These are phyloP conservation scores for Venusia cambrica DNA, from an alignment of 2,888 invertebrate genomes.

Conservation along the genomic window DNA sequence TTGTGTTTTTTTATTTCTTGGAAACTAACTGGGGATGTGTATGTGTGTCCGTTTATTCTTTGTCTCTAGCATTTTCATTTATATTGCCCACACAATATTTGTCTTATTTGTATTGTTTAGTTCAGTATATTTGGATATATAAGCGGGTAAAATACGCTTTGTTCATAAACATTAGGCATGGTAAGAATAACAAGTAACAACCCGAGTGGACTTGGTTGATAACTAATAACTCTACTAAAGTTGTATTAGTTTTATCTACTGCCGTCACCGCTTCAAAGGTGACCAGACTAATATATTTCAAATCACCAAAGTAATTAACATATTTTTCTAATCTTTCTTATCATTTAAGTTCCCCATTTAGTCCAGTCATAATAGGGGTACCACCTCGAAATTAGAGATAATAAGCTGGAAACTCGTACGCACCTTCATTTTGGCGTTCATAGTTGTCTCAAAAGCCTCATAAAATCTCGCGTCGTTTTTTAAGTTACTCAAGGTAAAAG, in stretches of 20 bases:
- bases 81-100: slow-evolving; percentile 8
- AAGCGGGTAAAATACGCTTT: slow-evolving; percentile 29
- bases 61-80: slow-evolving; percentile 12
- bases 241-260: slow-evolving; percentile 49
- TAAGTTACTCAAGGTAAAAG: too few species aligned
- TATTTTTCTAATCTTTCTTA: slow-evolving; percentile 22
- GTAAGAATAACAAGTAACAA: slow-evolving; percentile 50
- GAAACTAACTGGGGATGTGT: slow-evolving; percentile 16
- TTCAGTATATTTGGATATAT: slow-evolving; percentile 12
- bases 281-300: slow-evolving; percentile 61
- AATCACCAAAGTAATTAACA: slow-evolving; percentile 14
- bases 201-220: slow-evolving; percentile 71
- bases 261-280: slow-evolving; percentile 73
- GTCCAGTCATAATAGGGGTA: too few species aligned
- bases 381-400: too few species aligned
- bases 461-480: too few species aligned
- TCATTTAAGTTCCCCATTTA: too few species aligned
- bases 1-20: slow-evolving; percentile 6
- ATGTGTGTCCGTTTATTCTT: slow-evolving; percentile 23
- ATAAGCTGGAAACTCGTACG: too few species aligned
- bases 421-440: too few species aligned
- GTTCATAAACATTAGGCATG: slow-evolving; percentile 55
- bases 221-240: slow-evolving; percentile 43
- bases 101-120: slow-evolving; percentile 5
- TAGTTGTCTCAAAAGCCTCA: too few species aligned